phyloP scores from a whole-genome alignment of 1,140 invertebrate genomes.

The Brachionus rotundiformis region DNA sequence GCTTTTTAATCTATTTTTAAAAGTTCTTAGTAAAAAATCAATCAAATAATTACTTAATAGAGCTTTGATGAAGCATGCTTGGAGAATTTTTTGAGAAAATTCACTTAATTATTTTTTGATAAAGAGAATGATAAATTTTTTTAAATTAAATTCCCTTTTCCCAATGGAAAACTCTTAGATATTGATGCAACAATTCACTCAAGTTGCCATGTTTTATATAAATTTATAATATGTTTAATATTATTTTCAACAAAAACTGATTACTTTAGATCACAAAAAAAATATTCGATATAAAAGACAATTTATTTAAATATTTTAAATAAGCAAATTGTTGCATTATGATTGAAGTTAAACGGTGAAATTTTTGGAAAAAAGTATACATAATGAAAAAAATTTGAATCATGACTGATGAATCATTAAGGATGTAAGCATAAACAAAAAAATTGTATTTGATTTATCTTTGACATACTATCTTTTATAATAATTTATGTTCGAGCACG shows the following conservation, averaged over 20 bases:
- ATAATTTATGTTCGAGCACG: not conserved
- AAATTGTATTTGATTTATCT: not conserved
- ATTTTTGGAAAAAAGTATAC: not conserved
- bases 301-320: not conserved
- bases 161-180: not conserved
- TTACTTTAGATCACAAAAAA: not conserved
- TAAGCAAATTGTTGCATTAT: not conserved
- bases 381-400: not conserved
- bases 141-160: not conserved
- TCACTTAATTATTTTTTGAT: not conserved
- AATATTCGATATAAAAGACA: not conserved
- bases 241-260: too few species aligned
- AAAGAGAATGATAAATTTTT: not conserved
- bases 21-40: not conserved
- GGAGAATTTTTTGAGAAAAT: not conserved
- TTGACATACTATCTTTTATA: not conserved
- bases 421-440: not conserved
- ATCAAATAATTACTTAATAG: conserved; percentile 11
- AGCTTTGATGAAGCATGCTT: conserved; percentile 4
- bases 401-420: not conserved
- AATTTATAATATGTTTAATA: too few species aligned
- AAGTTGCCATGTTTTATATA: too few species aligned
- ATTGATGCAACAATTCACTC: not conserved
- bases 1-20: not conserved
- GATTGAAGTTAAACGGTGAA: not conserved